Evolutionary conservation across 2,113 vertebrate species (phyloP), one percentile per base, ranked within the genome.

Genomic region (Lamprotornis superbus): DNA sequence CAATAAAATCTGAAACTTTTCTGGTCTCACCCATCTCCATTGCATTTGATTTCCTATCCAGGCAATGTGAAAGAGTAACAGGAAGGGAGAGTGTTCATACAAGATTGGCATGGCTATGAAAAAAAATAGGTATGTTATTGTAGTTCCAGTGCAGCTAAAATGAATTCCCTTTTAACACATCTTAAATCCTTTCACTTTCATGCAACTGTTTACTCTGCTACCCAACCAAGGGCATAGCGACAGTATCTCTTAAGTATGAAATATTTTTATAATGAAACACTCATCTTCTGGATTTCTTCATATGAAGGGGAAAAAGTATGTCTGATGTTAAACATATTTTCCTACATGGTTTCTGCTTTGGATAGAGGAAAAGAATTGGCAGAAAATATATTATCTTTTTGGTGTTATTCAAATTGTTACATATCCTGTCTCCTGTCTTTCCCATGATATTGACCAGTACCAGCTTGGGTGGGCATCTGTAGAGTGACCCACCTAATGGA

Each of bases 251-350:
- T 56, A 60, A 91, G 55, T 88, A 94, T 47, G 52, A 95, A 95
- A 92, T 92, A 90, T 90, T 96, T 96, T 94, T 87, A 61, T 93
- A 96, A 95, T 94, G 93, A 94, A 96, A 96, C 94, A 96, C 92
- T 94, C 83, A 93, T 94, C 93, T 89, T 95, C 60, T 92, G 85
- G 44, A 93, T 94, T 97, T 93, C 61, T 95, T 92, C 80, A 91
- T 68, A 79, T 79, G 61, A 79, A 87, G 24, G 76, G 77, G 11
- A 87, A 83, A 94, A 94, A 89, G 49, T 69, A 94, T 79, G 69
- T 65, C 61, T 88, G 76, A 81, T 87, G 53, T 92, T 87, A 90
- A 91, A 89, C 46, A 73, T 90, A 84, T 87, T 96, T 96, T 96
- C 80, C 85, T 87, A 84, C 60, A 37, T 93, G 90, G 65, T 95